Base-by-base conservation (phyloP, 2,888 invertebrate species). In the Brachyptera risi region DNA sequence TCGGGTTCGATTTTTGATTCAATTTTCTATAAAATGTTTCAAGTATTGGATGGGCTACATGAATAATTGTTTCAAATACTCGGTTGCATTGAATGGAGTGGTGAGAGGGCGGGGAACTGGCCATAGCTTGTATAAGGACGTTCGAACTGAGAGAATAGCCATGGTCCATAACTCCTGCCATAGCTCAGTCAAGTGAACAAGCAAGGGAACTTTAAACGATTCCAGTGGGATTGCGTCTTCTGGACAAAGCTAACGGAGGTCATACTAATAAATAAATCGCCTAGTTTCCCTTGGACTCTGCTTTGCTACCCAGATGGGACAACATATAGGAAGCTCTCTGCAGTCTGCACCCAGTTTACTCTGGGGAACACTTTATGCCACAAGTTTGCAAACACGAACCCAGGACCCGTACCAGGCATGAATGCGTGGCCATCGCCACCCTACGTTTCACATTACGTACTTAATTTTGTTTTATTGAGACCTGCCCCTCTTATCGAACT, bases 201-300 rank as follows among this genome's bases (percentile, higher is more conserved):
- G n/a, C n/a, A n/a, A 54, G 54, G 54, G 54, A 54, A 54, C 54
- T 54, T 31, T 54, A 54, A 54, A 54, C 54, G 54, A 54, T 54
- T 54, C 54, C 54, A 35, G 35, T 31, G 35, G 54, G 54, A 54
- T 35, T 24, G 23, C 35, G 35, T 54, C 54, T 54, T 54, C 54
- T 44, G 44, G 44, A 44, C 44, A 44, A 7, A 54, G 54, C 54
- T 35, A 54, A 37, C 54, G 54, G 54, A 54, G 54, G 54, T 54
- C 54, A 54, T 54, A 54, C 54, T 54, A 54, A 54, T 54, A 54
- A 54, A 54, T 54, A 54, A 54, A 54, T 54, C 47, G 19, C 21
- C 47, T n/a, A 51, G 50, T 26, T 19, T 19, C 35, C 54, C 24
- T 26, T 24, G 50, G 13, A 11, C 54, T 4, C 21, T 19, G 54